Base-by-base conservation (phyloP, 92 coral and sea anemone genomes). In the Umimayanthus chanpuru region DNA sequence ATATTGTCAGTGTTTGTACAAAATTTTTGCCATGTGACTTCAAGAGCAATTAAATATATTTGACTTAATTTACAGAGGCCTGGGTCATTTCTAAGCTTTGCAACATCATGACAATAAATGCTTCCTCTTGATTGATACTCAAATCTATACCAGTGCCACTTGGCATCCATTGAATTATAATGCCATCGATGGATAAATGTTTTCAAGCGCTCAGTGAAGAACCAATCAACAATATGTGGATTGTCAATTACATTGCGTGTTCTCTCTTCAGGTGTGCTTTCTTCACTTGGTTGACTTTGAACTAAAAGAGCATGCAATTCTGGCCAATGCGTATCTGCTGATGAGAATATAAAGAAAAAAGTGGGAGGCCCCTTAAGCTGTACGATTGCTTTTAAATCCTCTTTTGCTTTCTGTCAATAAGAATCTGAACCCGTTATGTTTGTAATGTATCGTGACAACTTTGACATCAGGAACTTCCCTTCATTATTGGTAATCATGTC, bases 291-390 rank as follows among this genome's bases (percentile, higher is more conserved):
- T 30, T 50, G 49, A 61, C 38, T 80, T 26, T 50, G 40, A 18
- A 89, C n/a, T n/a, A n/a, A 89, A 40, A 89, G 85, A n/a, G 88
- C 38, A 87, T 90, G 93, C 88, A 90, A 81, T 50, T 90, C 93
- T 53, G 92, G 89, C 92, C 92, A 89, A 55, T 90, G 87, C 86
- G 87, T 81, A 75, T 87, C 93, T 80, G 90, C 93, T 73, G 93
- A 85, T 29, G 93, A 88, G 50, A 91, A 91, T 83, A 89, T 91
- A 43, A 88, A 91, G 85, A 91, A 91, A 88, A 88, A 82, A 67
- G 91, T 88, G 65, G 94, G 91, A 80, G 91, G 82, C 50, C 91
- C 93, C 67, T 20, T 73, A 44, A 65, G 71, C 3, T 56, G 82
- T 58, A 91, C 88, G 21, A 91, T 87, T 50, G 93, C 93, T 61